phyloP scores from a whole-genome alignment of 2,888 invertebrate species.

The Apamea sordens region DNA sequence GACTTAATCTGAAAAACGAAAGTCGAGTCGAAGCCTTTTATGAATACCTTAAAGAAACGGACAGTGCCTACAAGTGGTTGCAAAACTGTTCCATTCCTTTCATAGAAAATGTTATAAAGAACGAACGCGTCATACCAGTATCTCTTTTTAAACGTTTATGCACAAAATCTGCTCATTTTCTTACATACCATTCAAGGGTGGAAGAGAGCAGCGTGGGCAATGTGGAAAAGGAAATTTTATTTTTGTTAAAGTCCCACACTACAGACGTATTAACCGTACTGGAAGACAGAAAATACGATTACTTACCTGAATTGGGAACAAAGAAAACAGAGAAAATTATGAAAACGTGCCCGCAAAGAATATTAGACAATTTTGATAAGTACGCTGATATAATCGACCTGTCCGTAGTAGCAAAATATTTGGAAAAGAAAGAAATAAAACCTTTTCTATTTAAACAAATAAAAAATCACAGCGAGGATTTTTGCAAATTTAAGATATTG shows the following conservation, averaged over 20 bases:
- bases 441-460: slow-evolving; percentile 72
- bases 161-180: slow-evolving; percentile 72
- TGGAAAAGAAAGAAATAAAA: slow-evolving; percentile 74
- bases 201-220: neutral
- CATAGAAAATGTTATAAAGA: slow-evolving; percentile 57
- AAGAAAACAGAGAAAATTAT: slow-evolving; percentile 77
- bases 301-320: slow-evolving; percentile 66
- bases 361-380: slow-evolving; percentile 74
- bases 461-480: slow-evolving; percentile 67
- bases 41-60: slow-evolving; percentile 40
- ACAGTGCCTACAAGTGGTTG: neutral
- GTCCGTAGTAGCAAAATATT: slow-evolving; percentile 74
- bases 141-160: slow-evolving; percentile 73
- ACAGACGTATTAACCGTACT: slow-evolving; percentile 74
- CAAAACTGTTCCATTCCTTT: neutral
- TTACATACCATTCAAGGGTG: slow-evolving; percentile 64
- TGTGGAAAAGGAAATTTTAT: slow-evolving; percentile 44
- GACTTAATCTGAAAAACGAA: slow-evolving; percentile 79
- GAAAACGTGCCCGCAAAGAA: slow-evolving; percentile 73
- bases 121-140: slow-evolving; percentile 61
- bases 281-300: slow-evolving; percentile 53
- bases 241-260: slow-evolving; percentile 69
- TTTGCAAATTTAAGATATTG: slow-evolving; percentile 66
- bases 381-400: slow-evolving; percentile 71
- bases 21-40: slow-evolving; percentile 80